Percentiles rank a stretch among this genome's conserved stretches.
Conservation (phyloP, 2,888 invertebrate species). For the Lissonota sp. region DNA sequence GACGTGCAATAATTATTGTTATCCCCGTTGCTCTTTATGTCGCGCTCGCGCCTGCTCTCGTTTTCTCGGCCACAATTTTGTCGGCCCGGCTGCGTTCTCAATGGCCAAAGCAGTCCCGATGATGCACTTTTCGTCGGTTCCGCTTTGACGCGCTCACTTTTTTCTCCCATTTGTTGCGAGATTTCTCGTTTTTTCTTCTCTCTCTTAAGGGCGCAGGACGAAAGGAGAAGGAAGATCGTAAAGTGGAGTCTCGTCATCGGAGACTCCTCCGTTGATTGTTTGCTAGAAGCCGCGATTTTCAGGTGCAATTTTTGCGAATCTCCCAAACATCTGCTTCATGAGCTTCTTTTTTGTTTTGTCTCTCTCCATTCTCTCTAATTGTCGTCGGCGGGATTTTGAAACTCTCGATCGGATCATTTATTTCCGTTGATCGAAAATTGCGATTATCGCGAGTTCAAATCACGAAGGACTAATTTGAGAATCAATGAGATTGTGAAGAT, state of each 20-base stretch:
- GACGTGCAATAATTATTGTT: conserved; percentile 80
- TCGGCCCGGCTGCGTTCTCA: conserved; percentile 37
- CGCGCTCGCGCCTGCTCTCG: conserved; percentile 50
- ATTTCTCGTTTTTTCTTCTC: conserved; percentile 69
- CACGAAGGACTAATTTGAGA: no score
- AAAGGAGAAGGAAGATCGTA: conserved; percentile 65
- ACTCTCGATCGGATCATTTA: not conserved
- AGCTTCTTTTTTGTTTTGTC: conserved; percentile 22
- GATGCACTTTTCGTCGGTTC: conserved; percentile 65
- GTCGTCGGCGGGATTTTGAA: not conserved
- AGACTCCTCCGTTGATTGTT: conserved; percentile 8
- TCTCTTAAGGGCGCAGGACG: conserved; percentile 50
- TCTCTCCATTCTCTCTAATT: conserved; percentile 1
- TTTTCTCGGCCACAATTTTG: conserved; percentile 59
- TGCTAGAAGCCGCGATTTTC: conserved; percentile 62
- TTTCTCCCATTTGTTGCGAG: conserved; percentile 44
- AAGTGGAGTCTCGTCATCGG: conserved; percentile 59
- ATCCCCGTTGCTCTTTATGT: conserved; percentile 61
- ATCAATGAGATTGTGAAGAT: no score
- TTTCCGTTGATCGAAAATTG: not conserved
- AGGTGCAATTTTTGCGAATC: conserved; percentile 55
- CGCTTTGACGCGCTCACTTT: conserved; percentile 64
- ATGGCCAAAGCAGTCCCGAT: conserved; percentile 36
- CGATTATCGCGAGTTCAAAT: not conserved
- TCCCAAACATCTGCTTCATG: conserved; percentile 63